phyloP scores from a whole-genome alignment of 1,140 invertebrate species.

The Anthonomus grandis region DNA sequence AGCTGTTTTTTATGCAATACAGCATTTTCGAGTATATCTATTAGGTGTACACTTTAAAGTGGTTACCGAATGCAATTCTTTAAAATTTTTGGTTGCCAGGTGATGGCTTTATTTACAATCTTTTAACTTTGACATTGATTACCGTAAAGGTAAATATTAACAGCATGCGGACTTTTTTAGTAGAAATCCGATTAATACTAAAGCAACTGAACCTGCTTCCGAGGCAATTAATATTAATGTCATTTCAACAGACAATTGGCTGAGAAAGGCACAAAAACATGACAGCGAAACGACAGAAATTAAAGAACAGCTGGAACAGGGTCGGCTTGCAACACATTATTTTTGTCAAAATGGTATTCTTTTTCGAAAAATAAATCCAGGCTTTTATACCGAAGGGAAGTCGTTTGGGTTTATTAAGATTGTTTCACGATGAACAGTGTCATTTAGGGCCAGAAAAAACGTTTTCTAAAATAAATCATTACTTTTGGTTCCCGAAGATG shows the following conservation, averaged over 20 bases:
- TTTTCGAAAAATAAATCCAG: conserved; percentile 11
- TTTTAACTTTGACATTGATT: conserved; percentile 41
- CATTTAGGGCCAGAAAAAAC: conserved; percentile 15
- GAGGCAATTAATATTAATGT: conserved; percentile 1
- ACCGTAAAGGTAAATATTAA: conserved; percentile 38
- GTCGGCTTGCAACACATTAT: conserved; percentile 4
- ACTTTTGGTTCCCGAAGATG: conserved; percentile 5
- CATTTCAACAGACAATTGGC: conserved; percentile 19
- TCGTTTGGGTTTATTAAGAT: conserved; percentile 9
- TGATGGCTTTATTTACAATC: conserved; percentile 45
- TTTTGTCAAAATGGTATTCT: conserved; percentile 13
- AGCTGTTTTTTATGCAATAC: conserved; percentile 37
- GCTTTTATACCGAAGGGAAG: conserved; percentile 11
- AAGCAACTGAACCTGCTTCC: no score
- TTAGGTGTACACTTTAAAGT: conserved; percentile 42
- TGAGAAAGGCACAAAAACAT: conserved; percentile 12
- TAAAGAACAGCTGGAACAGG: conserved; percentile 1
- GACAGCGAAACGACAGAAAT: conserved; percentile 17
- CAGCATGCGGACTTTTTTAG: conserved; percentile 47
- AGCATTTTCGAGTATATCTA: conserved; percentile 42
- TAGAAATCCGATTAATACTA: conserved; percentile 27
- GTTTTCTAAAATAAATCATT: conserved; percentile 5
- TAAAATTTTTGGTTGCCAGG: conserved; percentile 36
- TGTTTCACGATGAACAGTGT: conserved; percentile 16
- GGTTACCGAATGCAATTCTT: conserved; percentile 45